Evolutionary conservation across 2,113 vertebrate species (phyloP).

Genomic region (Pseudorasbora parva): DNA sequence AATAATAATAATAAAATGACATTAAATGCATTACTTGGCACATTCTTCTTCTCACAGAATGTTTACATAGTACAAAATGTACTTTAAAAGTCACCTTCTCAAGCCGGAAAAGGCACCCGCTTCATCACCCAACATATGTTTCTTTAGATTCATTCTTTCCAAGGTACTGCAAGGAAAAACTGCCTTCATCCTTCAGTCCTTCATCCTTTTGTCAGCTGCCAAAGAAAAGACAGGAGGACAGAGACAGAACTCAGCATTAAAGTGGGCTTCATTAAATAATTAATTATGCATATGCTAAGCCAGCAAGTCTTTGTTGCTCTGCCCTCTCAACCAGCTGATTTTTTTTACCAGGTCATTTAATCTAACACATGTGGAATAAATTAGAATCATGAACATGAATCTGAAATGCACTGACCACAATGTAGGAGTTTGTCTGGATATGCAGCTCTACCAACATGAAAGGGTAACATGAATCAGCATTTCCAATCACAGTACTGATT

Average conservation of each 20-base stretch:
- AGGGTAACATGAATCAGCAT: background rate
- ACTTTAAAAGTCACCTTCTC: background rate
- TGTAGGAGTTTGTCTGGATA: background rate
- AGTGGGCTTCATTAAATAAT: conserved; percentile 2
- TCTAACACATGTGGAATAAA: background rate
- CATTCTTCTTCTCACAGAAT: background rate
- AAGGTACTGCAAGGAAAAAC: background rate
- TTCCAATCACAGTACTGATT: background rate
- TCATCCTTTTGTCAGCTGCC: background rate
- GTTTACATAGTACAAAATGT: background rate
- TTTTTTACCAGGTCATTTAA: background rate
- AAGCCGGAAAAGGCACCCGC: background rate
- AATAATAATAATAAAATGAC: background rate
- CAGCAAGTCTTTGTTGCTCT: background rate
- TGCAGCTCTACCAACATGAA: background rate
- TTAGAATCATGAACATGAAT: too few species aligned
- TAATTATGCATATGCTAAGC: conserved; percentile 1
- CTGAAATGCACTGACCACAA: background rate
- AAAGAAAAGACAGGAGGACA: conserved; percentile 11
- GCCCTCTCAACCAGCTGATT: background rate
- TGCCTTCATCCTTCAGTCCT: conserved; percentile 9
- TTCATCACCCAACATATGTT: conserved; percentile 15
- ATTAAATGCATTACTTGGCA: background rate
- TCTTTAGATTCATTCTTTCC: conserved; percentile 25
- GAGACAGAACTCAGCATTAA: background rate